Conservation (phyloP, 2,797 vertebrate species). For the Propithecus perrieri region DNA sequence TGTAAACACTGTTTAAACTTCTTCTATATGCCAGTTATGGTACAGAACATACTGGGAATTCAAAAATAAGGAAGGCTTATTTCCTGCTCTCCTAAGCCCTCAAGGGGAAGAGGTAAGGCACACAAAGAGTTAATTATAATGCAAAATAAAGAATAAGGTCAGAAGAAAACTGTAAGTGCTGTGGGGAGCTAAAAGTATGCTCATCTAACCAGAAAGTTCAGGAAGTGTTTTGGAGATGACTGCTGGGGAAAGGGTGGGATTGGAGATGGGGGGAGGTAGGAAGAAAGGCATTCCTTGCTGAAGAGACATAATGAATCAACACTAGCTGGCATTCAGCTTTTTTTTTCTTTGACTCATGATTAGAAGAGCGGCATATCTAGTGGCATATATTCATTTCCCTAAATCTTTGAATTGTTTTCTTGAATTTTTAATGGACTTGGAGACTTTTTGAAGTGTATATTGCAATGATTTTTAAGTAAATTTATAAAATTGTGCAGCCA, state of each 20-base stretch:
- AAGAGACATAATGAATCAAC: neutral
- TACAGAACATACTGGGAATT: neutral
- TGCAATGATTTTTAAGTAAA: neutral
- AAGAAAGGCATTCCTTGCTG: neutral
- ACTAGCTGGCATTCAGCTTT: neutral
- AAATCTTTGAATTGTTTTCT: neutral
- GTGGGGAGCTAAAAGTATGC: no score
- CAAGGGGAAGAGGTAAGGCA: neutral
- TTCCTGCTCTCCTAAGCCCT: neutral
- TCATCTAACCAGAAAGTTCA: neutral
- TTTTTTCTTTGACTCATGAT: neutral
- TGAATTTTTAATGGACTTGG: neutral
- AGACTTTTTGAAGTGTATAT: neutral
- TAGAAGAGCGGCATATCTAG: neutral
- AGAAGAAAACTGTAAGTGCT: neutral
- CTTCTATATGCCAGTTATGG: neutral
- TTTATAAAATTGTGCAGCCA: neutral
- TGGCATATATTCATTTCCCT: neutral
- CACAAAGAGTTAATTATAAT: neutral
- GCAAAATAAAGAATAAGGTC: neutral
- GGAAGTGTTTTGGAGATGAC: neutral
- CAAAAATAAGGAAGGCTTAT: neutral
- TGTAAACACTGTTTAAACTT: neutral
- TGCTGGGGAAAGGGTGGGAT: neutral
- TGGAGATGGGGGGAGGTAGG: neutral